A percentile compares a stretch with the other conserved stretches of the same genome.
phyloP scores from a whole-genome alignment of 2,888 invertebrate genomes.

The Xestobium rufovillosum region DNA sequence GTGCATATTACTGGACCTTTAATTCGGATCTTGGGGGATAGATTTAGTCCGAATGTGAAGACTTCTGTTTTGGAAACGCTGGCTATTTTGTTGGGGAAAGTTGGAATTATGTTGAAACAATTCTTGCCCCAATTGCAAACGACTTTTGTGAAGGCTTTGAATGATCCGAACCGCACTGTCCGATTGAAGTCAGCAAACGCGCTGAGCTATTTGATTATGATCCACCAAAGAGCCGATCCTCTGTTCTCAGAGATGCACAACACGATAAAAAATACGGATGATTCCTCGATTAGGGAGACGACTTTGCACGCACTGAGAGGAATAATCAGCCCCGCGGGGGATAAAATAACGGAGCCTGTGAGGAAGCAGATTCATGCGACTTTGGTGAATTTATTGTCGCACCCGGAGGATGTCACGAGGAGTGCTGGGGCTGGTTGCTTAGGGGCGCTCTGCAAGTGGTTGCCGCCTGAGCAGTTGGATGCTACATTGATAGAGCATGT shows the following conservation, averaged over 20 bases:
- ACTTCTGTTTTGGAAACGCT: conserved; percentile 93
- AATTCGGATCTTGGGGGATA: conserved; percentile 93
- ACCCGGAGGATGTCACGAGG: conserved; percentile 74
- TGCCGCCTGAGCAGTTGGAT: conserved; percentile 67
- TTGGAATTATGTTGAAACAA: conserved; percentile 91
- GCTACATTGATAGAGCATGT: conserved; percentile 67
- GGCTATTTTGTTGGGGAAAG: conserved; percentile 86
- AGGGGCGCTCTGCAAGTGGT: conserved; percentile 72
- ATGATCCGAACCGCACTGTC: conserved; percentile 81
- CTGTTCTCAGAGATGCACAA: conserved; percentile 90
- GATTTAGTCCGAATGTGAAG: conserved; percentile 90
- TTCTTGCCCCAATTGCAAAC: conserved; percentile 98
- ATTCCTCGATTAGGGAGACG: conserved; percentile 80
- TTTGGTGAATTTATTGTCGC: conserved; percentile 59
- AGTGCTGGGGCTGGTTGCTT: conserved; percentile 82
- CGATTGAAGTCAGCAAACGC: conserved; percentile 85
- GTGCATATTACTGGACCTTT: conserved; percentile 96
- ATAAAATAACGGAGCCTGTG: conserved; percentile 78
- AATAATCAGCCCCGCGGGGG: conserved; percentile 76
- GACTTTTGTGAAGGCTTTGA: conserved; percentile 91
- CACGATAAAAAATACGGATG: conserved; percentile 76
- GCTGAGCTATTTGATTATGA: conserved; percentile 77
- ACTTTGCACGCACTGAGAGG: conserved; percentile 85
- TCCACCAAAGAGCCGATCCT: conserved; percentile 91
- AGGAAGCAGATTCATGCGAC: conserved; percentile 66